phyloP scores from a whole-genome alignment of 2,113 vertebrate genomes.

The Odocoileus hemionus region DNA sequence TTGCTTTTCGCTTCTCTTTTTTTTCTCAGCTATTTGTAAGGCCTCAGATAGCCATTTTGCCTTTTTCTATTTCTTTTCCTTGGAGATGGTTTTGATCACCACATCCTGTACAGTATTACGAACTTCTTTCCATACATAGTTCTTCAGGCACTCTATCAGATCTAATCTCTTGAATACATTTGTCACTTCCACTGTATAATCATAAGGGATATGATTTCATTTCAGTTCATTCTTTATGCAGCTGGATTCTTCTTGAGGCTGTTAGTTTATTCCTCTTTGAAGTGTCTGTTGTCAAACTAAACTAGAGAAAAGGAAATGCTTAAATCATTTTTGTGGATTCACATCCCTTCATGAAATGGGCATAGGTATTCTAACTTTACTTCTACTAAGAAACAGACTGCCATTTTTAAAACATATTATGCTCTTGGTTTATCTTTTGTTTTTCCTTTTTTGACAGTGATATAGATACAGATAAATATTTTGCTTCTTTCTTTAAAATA shows the following conservation, averaged over 20 bases:
- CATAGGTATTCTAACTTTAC: not conserved
- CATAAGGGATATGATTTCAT: not conserved
- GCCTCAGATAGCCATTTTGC: not conserved
- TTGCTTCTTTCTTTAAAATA: constrained; percentile 1
- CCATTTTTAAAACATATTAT: not conserved
- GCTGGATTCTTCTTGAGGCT: not conserved
- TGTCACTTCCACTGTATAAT: not conserved
- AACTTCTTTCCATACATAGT: not conserved
- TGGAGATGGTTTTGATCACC: not conserved
- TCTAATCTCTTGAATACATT: not conserved
- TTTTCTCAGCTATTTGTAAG: not conserved
- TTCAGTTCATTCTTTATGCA: not conserved
- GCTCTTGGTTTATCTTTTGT: not conserved
- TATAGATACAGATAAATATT: not conserved
- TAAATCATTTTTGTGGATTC: not conserved
- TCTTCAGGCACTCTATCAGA: not conserved
- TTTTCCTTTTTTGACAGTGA: not conserved
- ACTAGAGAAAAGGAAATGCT: not conserved
- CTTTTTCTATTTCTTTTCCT: not conserved
- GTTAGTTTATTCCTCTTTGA: not conserved
- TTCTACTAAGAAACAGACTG: not conserved
- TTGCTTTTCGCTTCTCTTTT: not conserved
- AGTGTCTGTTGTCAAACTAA: not conserved
- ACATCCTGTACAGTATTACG: not conserved
- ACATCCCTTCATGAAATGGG: not conserved